These are phyloP conservation scores for Numenius arquata DNA, from an alignment of 2,113 vertebrate species.

Conservation along the genomic window DNA sequence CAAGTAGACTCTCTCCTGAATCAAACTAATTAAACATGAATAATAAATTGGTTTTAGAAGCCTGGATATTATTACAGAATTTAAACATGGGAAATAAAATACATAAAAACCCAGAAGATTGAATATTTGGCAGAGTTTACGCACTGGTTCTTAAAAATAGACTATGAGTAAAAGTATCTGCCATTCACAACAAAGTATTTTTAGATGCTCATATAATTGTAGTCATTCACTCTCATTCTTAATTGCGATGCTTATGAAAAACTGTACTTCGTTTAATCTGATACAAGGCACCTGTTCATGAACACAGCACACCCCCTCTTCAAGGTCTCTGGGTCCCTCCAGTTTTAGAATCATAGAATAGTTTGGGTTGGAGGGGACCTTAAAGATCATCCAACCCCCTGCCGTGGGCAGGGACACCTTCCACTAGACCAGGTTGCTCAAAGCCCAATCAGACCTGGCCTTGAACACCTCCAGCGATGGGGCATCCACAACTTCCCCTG, in stretches of 20 bases:
- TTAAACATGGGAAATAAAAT: neutral
- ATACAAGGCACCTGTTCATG: rapidly evolving
- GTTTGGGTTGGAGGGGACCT: neutral
- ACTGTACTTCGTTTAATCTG: neutral
- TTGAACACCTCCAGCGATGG: neutral
- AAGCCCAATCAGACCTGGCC: neutral
- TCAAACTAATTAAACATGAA: neutral
- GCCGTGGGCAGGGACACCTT: neutral
- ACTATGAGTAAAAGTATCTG: neutral
- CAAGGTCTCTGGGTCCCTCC: neutral
- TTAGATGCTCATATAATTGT: neutral
- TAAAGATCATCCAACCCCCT: neutral
- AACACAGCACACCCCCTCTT: neutral
- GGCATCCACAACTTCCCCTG: neutral
- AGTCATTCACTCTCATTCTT: neutral
- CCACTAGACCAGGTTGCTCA: neutral
- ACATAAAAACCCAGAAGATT: neutral
- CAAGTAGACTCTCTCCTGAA: neutral
- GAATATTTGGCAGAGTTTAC: neutral
- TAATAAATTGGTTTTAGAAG: neutral
- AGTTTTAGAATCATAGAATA: neutral
- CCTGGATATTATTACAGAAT: neutral
- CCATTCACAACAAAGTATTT: neutral
- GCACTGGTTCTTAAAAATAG: neutral
- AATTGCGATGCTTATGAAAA: neutral